Evolutionary conservation across 2,888 invertebrate genomes (phyloP).

Genomic region (Tupiocoris notatus): DNA sequence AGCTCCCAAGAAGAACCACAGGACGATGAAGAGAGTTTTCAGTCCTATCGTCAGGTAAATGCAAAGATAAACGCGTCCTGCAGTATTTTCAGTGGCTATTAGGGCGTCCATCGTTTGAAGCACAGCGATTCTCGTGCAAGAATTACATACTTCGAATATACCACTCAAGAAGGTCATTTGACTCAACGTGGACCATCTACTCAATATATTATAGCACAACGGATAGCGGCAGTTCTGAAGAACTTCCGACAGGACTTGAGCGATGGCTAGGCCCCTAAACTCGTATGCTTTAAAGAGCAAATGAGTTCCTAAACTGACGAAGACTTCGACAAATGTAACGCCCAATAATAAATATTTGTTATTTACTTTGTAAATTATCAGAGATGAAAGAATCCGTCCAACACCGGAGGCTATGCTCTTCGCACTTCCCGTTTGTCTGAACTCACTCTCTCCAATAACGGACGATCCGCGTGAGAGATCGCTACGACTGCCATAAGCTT

Average conservation of each 20-base stretch:
- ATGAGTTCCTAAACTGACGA: not conserved
- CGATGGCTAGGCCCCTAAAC: not conserved
- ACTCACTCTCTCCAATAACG: not conserved
- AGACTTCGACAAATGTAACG: not conserved
- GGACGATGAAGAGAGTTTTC: not conserved
- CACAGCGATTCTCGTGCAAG: not conserved
- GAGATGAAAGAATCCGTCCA: not conserved
- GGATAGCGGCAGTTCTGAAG: slow-evolving; percentile 5
- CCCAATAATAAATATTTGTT: slow-evolving; percentile 3
- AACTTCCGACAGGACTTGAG: not conserved
- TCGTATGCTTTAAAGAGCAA: not conserved
- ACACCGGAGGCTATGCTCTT: not conserved
- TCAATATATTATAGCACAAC: not conserved
- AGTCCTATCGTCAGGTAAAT: not conserved
- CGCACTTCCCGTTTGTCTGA: not conserved
- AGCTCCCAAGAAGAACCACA: slow-evolving; percentile 9
- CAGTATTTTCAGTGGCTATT: not conserved
- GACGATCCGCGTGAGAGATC: not conserved
- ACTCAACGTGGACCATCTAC: not conserved
- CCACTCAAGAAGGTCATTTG: not conserved
- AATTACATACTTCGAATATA: not conserved
- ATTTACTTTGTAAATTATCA: slow-evolving; percentile 4
- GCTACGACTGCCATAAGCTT: not conserved
- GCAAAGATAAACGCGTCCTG: not conserved
- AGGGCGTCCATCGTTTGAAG: not conserved